phyloP scores from a whole-genome alignment of 2,888 invertebrate genomes.

The Harpalus rufipes region DNA sequence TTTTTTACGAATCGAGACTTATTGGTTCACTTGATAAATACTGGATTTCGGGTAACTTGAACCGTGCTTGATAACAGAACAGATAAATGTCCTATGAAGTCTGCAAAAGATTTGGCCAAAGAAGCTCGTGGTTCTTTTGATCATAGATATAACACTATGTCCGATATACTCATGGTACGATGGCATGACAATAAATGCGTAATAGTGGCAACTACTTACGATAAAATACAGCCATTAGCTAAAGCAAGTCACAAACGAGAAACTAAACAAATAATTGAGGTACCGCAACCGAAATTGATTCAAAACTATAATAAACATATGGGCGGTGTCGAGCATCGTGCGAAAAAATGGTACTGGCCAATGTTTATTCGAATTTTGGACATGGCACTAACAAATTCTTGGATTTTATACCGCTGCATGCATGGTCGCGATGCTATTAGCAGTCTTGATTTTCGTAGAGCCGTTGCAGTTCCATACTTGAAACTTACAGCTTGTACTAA shows the following conservation, averaged over 20 bases:
- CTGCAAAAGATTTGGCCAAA: constrained; percentile 44
- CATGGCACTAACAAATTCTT: constrained; percentile 1
- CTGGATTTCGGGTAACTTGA: constrained; percentile 58
- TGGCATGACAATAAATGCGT: constrained; percentile 70
- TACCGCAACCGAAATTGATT: constrained; percentile 61
- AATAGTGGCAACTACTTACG: constrained; percentile 68
- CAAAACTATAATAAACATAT: constrained; percentile 58
- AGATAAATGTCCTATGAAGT: constrained; percentile 63
- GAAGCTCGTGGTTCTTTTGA: constrained; percentile 67
- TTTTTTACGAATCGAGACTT: constrained; percentile 68
- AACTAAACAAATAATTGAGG: constrained; percentile 58
- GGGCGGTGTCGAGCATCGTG: constrained; percentile 62
- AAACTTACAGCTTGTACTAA: background rate
- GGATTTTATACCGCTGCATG: constrained; percentile 39
- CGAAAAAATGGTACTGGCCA: constrained; percentile 52
- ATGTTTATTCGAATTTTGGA: constrained; percentile 47
- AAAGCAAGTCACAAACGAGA: constrained; percentile 56
- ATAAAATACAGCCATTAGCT: constrained; percentile 60
- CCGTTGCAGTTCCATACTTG: background rate
- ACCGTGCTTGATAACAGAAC: constrained; percentile 64
- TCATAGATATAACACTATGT: constrained; percentile 62
- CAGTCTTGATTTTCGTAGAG: constrained; percentile 24
- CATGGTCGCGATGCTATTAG: constrained; percentile 27
- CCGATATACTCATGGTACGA: constrained; percentile 67
- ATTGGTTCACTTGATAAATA: constrained; percentile 38